Percentiles rank a stretch among this genome's conserved stretches.
Conservation (phyloP, 2,113 vertebrate genomes). For the Brachionichthys hirsutus region DNA sequence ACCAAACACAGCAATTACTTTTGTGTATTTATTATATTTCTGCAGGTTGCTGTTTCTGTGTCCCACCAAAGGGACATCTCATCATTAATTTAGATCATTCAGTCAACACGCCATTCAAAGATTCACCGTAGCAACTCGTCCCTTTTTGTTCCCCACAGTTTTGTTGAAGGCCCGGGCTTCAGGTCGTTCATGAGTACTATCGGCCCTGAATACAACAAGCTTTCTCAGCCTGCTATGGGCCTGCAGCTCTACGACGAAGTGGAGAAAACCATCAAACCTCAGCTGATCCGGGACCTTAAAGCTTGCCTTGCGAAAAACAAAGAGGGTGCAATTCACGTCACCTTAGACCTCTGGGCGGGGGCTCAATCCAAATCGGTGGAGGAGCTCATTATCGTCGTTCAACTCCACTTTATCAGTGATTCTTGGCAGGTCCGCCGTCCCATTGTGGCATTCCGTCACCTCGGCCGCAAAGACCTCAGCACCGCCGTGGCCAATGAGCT, state of each 20-base stretch:
- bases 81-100: not conserved
- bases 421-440: conserved; percentile 74
- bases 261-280: conserved; percentile 76
- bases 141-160: conserved; percentile 47
- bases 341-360: conserved; percentile 74
- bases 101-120: not conserved
- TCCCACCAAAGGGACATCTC: not conserved
- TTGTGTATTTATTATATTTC: not conserved
- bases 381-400: conserved; percentile 65
- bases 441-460: conserved; percentile 73
- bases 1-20: not conserved
- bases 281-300: conserved; percentile 76
- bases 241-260: conserved; percentile 75
- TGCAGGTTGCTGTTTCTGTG: not conserved
- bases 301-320: conserved; percentile 51
- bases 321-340: conserved; percentile 65
- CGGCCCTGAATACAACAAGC: conserved; percentile 62
- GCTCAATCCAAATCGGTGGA: conserved; percentile 24
- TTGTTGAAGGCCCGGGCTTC: conserved; percentile 78
- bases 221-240: conserved; percentile 70
- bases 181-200: conserved; percentile 71
- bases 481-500: conserved; percentile 60
- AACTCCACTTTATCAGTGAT: conserved; percentile 74
- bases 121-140: not conserved
- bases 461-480: conserved; percentile 55